Evolutionary conservation across 2,797 vertebrate genomes (phyloP), one percentile per base, ranked within the genome.

Genomic region (Somateria mollissima): DNA sequence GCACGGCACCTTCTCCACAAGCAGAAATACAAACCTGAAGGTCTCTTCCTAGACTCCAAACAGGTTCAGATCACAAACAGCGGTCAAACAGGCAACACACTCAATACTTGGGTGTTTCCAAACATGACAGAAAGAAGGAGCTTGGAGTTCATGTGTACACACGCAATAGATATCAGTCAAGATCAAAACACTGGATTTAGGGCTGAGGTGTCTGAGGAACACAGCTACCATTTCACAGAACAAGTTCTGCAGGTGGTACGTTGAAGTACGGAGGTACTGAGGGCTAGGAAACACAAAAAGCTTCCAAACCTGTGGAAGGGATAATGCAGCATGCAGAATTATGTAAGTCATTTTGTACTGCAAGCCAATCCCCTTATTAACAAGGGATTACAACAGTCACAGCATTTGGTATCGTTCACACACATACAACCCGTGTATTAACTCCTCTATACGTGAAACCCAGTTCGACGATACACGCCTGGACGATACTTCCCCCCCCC

Each of bases 311-410:
- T 53, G 69, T 28, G 53, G 51, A 86, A 84, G 7, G 92, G 57
- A 47, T 82, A 87, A 73, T 19, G n/a, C 6, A 89, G 67, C 43
- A n/a, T 25, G 39, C 28, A 64, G 77, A 79, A 71, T 30, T 71
- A 53, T 39, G n/a, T 3, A 82, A 76, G 19, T 56, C 0, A 1
- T 89, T 93, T 58, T 73, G 67, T 67, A 81, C 37, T 47, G 54
- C 88, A 73, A 90, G 58, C n/a, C 84, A 94, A 90, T 90, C 85
- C 88, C 60, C 81, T 90, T 90, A 84, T 92, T 91, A 96, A 86
- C 43, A 72, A 62, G 41, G 66, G 79, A 94, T 95, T 95, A 93
- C 77, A 89, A 70, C 75, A 49, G 39, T 22, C 79, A 36, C 45
- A 66, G 70, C n/a, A 8, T 86, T 90, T 54, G 34, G 64, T 84